Conservation (phyloP, 2,888 invertebrate genomes). For the Drosophila anomalata region DNA sequence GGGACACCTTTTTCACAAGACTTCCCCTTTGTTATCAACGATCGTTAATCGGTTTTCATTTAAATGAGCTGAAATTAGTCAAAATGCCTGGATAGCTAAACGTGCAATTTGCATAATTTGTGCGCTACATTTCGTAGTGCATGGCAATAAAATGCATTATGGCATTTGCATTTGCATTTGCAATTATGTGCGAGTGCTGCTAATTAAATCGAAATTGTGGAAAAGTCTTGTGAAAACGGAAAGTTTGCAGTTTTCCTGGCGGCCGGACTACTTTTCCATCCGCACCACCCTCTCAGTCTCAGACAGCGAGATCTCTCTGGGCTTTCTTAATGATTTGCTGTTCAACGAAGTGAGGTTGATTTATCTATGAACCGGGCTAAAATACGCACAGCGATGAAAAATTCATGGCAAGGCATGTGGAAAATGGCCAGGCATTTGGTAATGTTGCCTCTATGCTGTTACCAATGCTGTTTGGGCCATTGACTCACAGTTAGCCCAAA, state of each 20-base stretch:
- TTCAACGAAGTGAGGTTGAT: constrained; percentile 61
- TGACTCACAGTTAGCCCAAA: constrained; percentile 34
- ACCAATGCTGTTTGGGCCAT: constrained; percentile 25
- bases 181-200: constrained; percentile 59
- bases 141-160: constrained; percentile 64
- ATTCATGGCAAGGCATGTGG: constrained; percentile 36
- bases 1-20: constrained; percentile 39
- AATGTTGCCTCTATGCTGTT: constrained; percentile 14
- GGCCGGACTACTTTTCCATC: constrained; percentile 11
- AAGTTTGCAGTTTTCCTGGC: constrained; percentile 34
- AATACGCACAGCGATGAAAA: constrained; percentile 32
- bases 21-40: constrained; percentile 41
- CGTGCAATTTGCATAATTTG: constrained; percentile 63
- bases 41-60: constrained; percentile 54
- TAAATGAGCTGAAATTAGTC: constrained; percentile 55
- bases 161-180: constrained; percentile 30
- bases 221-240: constrained; percentile 53
- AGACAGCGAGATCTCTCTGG: neutral
- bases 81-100: constrained; percentile 40
- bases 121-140: constrained; percentile 48
- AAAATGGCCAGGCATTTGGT: constrained; percentile 40
- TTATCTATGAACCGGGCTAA: constrained; percentile 33
- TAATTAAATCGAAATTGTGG: constrained; percentile 56
- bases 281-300: neutral
- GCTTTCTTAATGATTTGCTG: constrained; percentile 22